Percentiles rank a stretch among this genome's conserved stretches.
Conservation (phyloP, 2,113 vertebrate genomes). For the Caretta caretta region DNA sequence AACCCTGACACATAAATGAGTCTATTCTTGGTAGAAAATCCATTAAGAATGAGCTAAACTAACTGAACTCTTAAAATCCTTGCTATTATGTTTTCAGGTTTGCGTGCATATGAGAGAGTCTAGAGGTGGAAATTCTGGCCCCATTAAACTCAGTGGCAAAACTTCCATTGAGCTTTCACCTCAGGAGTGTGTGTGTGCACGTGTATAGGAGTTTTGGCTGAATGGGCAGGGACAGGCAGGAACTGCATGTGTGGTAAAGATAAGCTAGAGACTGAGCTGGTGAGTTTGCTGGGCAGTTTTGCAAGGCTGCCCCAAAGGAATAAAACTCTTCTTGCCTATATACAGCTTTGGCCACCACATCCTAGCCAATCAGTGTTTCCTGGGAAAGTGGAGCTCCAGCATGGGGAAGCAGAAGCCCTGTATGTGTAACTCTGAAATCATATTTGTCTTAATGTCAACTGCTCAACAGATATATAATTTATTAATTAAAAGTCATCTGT, state of each 20-base stretch:
- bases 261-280: neutral
- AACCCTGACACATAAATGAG: neutral
- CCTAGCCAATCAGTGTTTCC: neutral
- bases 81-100: neutral
- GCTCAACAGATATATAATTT: neutral
- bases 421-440: neutral
- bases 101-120: neutral
- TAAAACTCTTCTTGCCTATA: neutral
- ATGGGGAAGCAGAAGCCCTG: accelerated
- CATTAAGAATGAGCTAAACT: neutral
- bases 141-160: neutral
- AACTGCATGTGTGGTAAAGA: neutral
- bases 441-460: neutral
- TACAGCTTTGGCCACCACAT: neutral
- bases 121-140: neutral
- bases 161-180: neutral
- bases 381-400: neutral
- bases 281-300: neutral
- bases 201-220: neutral
- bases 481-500: neutral
- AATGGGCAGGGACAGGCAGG: neutral
- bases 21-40: neutral
- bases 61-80: neutral
- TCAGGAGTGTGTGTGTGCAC: neutral
- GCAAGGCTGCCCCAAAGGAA: neutral